Evolutionary conservation across 2,113 vertebrate genomes (phyloP).

Genomic region (Pristiophorus japonicus): DNA sequence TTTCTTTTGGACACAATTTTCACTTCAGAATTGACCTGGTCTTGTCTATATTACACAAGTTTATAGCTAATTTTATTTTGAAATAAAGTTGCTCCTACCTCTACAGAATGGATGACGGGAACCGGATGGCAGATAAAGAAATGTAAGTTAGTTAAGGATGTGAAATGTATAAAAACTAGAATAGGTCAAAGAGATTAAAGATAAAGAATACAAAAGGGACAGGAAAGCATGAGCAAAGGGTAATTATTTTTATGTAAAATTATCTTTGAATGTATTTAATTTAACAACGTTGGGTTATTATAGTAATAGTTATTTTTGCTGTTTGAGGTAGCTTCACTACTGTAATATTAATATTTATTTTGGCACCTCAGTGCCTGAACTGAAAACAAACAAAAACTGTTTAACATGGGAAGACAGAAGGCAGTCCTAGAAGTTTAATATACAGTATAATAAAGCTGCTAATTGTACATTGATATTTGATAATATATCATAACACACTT

Average conservation of each 20-base stretch:
- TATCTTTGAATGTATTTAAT: not conserved
- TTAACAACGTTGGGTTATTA: too few relatives aligned
- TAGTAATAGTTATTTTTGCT: not conserved
- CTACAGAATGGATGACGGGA: not conserved
- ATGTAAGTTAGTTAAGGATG: too few relatives aligned
- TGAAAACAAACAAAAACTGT: not conserved
- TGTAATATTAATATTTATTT: not conserved
- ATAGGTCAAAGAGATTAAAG: not conserved
- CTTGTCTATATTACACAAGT: too few relatives aligned
- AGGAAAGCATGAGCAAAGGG: not conserved
- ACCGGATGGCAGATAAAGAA: not conserved
- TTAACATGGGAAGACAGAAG: not conserved
- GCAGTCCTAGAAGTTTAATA: not conserved
- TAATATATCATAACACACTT: not conserved
- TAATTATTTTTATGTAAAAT: not conserved
- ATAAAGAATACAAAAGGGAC: not conserved
- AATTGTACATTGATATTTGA: not conserved
- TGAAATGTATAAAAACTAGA: not conserved
- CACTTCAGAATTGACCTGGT: not conserved
- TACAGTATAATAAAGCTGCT: not conserved
- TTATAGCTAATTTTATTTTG: not conserved
- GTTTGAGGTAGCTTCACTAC: not conserved
- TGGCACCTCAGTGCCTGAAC: not conserved
- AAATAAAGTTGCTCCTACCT: not conserved
- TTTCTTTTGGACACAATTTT: not conserved